A percentile compares a stretch with the other conserved stretches of the same genome.
Evolutionary conservation across 1,140 invertebrate species (phyloP).

Genomic region (Macrocentrus cingulum): DNA sequence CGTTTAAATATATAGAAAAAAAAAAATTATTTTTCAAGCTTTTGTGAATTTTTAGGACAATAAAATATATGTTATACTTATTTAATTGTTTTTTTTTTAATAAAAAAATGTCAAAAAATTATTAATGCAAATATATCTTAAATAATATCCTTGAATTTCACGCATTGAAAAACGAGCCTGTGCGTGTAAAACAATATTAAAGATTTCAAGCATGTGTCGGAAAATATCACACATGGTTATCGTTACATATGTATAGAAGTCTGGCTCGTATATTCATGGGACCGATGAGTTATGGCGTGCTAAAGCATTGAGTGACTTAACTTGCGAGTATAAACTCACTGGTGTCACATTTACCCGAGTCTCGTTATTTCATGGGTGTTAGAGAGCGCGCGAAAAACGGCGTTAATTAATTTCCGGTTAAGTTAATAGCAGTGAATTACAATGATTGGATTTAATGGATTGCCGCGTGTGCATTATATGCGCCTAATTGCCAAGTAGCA

Average conservation of each 20-base stretch:
- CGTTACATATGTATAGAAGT: too few species aligned
- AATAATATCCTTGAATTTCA: conserved; percentile 7
- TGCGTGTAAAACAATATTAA: neutral
- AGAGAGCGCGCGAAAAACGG: too few species aligned
- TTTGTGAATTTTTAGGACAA: too few species aligned
- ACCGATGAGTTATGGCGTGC: conserved; percentile 50
- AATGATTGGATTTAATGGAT: neutral
- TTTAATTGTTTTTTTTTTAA: too few species aligned
- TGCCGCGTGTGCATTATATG: too few species aligned
- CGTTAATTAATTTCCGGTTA: neutral
- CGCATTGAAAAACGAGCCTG: neutral
- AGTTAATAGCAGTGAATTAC: neutral
- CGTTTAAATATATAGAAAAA: too few species aligned
- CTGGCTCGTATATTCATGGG: conserved; percentile 35
- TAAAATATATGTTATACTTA: too few species aligned
- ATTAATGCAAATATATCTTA: too few species aligned
- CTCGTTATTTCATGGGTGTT: conserved; percentile 2
- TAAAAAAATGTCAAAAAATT: too few species aligned
- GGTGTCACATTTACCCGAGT: neutral
- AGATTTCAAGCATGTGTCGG: neutral
- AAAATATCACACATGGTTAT: too few species aligned
- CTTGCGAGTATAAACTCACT: conserved; percentile 23
- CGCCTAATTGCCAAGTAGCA: too few species aligned
- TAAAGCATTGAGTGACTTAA: conserved; percentile 48
- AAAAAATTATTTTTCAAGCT: too few species aligned